Conservation (phyloP, 2,888 invertebrate genomes). For the Apomyelois bistriatella region DNA sequence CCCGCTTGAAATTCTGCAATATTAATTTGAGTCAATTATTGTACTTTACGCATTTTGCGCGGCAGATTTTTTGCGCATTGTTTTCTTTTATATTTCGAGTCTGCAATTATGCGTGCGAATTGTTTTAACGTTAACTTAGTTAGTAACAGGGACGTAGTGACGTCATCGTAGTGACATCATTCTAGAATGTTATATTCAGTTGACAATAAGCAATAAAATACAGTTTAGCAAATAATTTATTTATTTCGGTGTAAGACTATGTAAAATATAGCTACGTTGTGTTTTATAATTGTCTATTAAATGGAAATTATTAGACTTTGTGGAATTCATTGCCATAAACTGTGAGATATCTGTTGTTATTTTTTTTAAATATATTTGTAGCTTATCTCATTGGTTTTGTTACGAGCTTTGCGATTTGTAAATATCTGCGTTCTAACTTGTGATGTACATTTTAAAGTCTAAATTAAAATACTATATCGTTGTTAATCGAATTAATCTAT, state of each 20-base stretch:
- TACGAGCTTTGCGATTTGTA: constrained; percentile 47
- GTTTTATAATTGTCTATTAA: constrained; percentile 74
- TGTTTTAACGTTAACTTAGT: constrained; percentile 54
- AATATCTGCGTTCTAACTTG: constrained; percentile 53
- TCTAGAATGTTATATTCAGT: constrained; percentile 64
- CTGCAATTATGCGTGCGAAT: constrained; percentile 22
- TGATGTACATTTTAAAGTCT: constrained; percentile 45
- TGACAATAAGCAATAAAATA: constrained; percentile 70
- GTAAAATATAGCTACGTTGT: constrained; percentile 74
- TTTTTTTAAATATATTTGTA: constrained; percentile 44
- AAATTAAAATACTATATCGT: constrained; percentile 28
- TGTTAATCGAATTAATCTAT: constrained; percentile 27
- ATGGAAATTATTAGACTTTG: constrained; percentile 54
- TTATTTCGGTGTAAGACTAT: constrained; percentile 77
- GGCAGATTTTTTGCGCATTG: neutral
- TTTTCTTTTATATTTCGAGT: neutral
- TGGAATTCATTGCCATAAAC: constrained; percentile 71
- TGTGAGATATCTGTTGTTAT: constrained; percentile 74
- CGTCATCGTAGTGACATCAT: too few species aligned
- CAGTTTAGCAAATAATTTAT: constrained; percentile 70
- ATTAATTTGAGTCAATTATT: neutral
- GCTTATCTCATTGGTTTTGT: constrained; percentile 38
- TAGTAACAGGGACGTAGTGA: constrained; percentile 28
- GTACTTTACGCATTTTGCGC: neutral
- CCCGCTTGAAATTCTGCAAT: too few species aligned